A percentile compares a stretch with the other conserved stretches of the same genome.
Evolutionary conservation across 1,140 invertebrate species (phyloP).

Genomic region (Chironomus tepperi): DNA sequence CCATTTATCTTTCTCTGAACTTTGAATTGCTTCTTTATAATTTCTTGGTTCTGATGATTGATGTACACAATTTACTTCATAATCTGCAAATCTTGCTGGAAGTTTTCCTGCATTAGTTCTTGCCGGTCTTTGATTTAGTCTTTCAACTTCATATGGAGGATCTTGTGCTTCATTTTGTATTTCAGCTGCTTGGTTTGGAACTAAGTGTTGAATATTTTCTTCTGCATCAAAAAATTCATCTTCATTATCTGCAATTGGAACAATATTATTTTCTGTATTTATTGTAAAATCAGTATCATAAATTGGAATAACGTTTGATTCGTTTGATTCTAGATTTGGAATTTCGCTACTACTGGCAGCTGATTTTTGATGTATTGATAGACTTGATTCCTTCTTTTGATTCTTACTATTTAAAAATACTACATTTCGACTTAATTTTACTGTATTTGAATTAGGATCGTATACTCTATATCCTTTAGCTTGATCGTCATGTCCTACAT

Average conservation of each 20-base stretch:
- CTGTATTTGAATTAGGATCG: conserved; percentile 28
- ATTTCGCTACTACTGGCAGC: background rate
- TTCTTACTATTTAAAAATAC: conserved; percentile 28
- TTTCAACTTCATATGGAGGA: background rate
- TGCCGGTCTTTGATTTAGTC: background rate
- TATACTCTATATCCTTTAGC: conserved; percentile 28
- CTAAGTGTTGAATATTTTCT: no score
- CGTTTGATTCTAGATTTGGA: background rate
- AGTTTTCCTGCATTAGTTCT: background rate
- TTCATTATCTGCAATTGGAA: background rate
- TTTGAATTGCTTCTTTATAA: conserved; percentile 29
- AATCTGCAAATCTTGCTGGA: background rate
- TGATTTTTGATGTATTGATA: conserved; percentile 8
- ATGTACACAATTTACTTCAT: conserved; percentile 27
- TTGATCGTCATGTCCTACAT: conserved; percentile 22
- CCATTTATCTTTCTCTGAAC: no score
- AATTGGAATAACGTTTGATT: background rate
- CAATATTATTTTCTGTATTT: background rate
- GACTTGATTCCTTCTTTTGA: conserved; percentile 23
- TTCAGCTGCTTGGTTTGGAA: no score
- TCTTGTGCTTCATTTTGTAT: no score
- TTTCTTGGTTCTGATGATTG: conserved; percentile 38
- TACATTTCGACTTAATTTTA: conserved; percentile 31
- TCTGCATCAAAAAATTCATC: background rate
- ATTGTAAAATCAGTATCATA: background rate